These are phyloP conservation scores for Oeneis ivallda DNA, from an alignment of 2,888 invertebrate genomes.

Conservation along the genomic window DNA sequence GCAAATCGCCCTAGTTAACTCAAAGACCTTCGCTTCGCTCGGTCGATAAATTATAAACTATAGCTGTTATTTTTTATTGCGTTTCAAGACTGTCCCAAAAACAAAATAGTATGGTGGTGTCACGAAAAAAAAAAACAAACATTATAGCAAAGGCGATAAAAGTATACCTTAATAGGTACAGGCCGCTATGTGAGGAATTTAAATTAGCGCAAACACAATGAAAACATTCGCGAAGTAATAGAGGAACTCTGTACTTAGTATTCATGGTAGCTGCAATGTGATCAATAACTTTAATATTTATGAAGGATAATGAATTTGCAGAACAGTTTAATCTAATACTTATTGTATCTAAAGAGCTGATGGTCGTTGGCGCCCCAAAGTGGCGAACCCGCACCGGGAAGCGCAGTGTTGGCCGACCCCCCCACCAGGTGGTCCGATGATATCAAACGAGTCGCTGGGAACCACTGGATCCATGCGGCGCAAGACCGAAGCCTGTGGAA, in stretches of 20 bases:
- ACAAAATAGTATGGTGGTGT: constrained; percentile 19
- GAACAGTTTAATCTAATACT: not conserved
- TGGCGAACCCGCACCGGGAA: too few species aligned
- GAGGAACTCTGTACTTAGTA: constrained; percentile 44
- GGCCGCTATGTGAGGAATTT: constrained; percentile 54
- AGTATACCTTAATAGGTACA: constrained; percentile 62
- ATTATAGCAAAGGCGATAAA: constrained; percentile 63
- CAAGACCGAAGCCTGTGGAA: too few species aligned
- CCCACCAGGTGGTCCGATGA: too few species aligned
- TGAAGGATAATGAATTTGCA: constrained; percentile 17
- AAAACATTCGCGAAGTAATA: constrained; percentile 53
- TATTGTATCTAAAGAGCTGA: not conserved
- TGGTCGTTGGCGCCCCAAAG: too few species aligned
- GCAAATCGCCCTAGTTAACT: too few species aligned
- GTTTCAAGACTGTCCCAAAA: constrained; percentile 14
- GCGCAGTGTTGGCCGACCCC: too few species aligned
- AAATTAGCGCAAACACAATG: constrained; percentile 51
- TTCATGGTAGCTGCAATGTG: constrained; percentile 34
- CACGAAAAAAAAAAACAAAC: constrained; percentile 47
- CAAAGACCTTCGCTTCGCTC: too few species aligned
- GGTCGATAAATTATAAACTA: too few species aligned
- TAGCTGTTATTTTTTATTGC: not conserved
- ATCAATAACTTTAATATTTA: constrained; percentile 39
- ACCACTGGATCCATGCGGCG: too few species aligned
- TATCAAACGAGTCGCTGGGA: too few species aligned